Evolutionary conservation across 2,797 vertebrate genomes (phyloP).

Genomic region (Passerculus sandwichensis): DNA sequence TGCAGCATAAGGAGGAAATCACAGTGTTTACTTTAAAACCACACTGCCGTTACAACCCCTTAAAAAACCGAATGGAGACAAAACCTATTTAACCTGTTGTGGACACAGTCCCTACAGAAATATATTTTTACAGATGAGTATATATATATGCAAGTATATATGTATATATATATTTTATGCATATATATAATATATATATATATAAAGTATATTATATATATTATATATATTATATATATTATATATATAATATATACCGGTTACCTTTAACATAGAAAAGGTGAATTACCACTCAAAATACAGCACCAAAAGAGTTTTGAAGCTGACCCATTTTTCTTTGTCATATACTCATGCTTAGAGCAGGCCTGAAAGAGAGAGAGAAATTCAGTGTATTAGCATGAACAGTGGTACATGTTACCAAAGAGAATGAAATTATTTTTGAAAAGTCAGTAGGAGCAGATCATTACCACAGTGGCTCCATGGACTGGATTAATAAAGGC

Average conservation of each 20-base stretch:
- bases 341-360: not conserved
- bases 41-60: not conserved
- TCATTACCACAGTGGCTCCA: not conserved
- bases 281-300: not conserved
- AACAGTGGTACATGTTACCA: not conserved
- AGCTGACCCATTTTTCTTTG: not conserved
- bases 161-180: too few species aligned
- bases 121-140: rapidly evolving
- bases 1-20: not conserved
- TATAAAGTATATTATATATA: too few species aligned
- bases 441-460: not conserved
- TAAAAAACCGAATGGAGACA: not conserved
- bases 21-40: not conserved
- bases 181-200: too few species aligned
- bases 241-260: too few species aligned
- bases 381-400: not conserved
- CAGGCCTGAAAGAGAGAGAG: not conserved
- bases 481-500: not conserved
- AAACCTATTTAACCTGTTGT: not conserved
- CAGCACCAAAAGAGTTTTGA: not conserved
- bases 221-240: too few species aligned
- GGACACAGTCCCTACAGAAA: not conserved
- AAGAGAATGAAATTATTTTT: not conserved
- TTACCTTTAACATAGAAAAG: not conserved
- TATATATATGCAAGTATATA: too few species aligned